Evolutionary conservation across 2,113 vertebrate genomes (phyloP).

Genomic region (Solenodon paradoxus): DNA sequence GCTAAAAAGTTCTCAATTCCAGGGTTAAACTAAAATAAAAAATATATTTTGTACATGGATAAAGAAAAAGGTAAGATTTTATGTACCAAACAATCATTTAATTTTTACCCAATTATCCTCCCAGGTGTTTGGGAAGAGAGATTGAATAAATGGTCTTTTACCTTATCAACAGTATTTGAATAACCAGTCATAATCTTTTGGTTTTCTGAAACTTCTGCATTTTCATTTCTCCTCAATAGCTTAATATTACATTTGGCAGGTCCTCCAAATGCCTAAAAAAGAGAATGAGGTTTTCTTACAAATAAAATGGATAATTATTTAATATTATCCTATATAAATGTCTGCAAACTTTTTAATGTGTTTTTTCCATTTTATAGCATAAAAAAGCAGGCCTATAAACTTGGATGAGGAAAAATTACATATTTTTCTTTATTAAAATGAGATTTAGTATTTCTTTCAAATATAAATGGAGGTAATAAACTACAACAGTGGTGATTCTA

Average conservation of each 20-base stretch:
- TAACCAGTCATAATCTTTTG: slow-evolving; percentile 73
- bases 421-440: slow-evolving; percentile 1
- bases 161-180: slow-evolving; percentile 73
- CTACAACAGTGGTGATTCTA: neutral
- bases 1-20: slow-evolving; percentile 93
- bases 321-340: slow-evolving; percentile 34
- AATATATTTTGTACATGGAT: slow-evolving; percentile 12
- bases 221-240: slow-evolving; percentile 84
- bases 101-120: neutral
- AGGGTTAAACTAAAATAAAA: slow-evolving; percentile 80
- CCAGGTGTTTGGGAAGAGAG: slow-evolving; percentile 5
- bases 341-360: neutral
- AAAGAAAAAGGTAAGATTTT: slow-evolving; percentile 25
- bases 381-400: neutral
- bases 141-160: slow-evolving; percentile 56
- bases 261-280: slow-evolving; percentile 79
- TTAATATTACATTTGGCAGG: slow-evolving; percentile 80
- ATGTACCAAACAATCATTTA: neutral
- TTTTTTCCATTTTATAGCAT: neutral
- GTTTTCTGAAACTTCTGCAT: slow-evolving; percentile 65
- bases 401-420: neutral
- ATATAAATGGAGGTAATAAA: neutral
- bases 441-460: slow-evolving; percentile 32
- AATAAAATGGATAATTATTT: slow-evolving; percentile 16
- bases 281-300: slow-evolving; percentile 48